Percentiles rank a stretch among this genome's conserved stretches.
Conservation (phyloP, 2,888 invertebrate genomes). For the Latrodectus hesperus region DNA sequence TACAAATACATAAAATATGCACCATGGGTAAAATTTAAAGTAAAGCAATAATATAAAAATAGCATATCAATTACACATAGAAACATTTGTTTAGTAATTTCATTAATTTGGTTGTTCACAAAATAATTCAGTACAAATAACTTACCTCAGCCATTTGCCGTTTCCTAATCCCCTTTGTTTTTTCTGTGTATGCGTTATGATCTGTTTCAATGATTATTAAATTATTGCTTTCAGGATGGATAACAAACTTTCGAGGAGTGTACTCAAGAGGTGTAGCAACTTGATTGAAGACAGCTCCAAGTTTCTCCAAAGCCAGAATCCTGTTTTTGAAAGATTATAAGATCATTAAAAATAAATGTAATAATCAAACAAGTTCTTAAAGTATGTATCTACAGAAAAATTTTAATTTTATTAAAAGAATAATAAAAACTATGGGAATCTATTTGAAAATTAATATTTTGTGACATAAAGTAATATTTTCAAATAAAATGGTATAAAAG, state of each 20-base stretch:
- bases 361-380: neutral
- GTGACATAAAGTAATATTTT: no score
- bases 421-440: no score
- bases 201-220: conserved; percentile 96
- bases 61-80: no score
- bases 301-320: conserved; percentile 97
- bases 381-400: neutral
- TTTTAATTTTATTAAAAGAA: no score
- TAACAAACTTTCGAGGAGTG: conserved; percentile 95
- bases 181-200: conserved; percentile 98
- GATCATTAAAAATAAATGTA: neutral
- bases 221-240: conserved; percentile 92
- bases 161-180: conserved; percentile 92
- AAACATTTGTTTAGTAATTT: no score
- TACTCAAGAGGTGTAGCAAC: conserved; percentile 88
- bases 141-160: conserved; percentile 93
- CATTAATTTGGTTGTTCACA: no score
- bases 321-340: conserved; percentile 72
- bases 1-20: no score
- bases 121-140: neutral
- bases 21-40: no score
- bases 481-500: no score
- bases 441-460: no score
- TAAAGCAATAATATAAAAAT: no score
- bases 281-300: conserved; percentile 99